Percentiles rank a stretch among this genome's conserved stretches.
Evolutionary conservation across 1,140 invertebrate genomes (phyloP).

Genomic region (Callitettix versicolor): DNA sequence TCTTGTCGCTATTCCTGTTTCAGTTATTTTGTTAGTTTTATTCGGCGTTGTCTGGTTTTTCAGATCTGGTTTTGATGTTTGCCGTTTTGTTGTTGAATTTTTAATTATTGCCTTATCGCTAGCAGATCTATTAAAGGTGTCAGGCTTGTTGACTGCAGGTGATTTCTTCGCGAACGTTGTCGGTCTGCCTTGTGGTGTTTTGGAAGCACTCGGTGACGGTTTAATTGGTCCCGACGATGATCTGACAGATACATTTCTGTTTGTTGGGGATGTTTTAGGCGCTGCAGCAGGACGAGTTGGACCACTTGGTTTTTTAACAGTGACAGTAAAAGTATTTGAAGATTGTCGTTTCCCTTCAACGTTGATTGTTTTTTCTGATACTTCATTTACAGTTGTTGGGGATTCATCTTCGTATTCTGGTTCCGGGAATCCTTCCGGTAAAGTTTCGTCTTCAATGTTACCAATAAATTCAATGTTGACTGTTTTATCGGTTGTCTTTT

Average conservation of each 20-base stretch:
- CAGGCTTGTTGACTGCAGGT: neutral
- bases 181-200: neutral
- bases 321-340: neutral
- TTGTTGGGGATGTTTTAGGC: neutral
- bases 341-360: neutral
- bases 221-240: slow-evolving; percentile 1
- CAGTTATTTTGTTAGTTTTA: slow-evolving; percentile 1
- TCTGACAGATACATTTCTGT: neutral
- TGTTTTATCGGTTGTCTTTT: slow-evolving; percentile 7
- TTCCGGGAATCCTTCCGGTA: slow-evolving; percentile 28
- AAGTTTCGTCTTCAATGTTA: slow-evolving; percentile 26
- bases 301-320: slow-evolving; percentile 8
- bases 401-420: slow-evolving; percentile 18
- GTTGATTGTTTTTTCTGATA: slow-evolving; percentile 3
- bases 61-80: slow-evolving; percentile 10
- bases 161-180: slow-evolving; percentile 1
- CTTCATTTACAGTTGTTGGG: neutral
- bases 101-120: slow-evolving; percentile 15
- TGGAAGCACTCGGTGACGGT: slow-evolving; percentile 1
- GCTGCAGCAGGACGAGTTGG: neutral
- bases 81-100: neutral
- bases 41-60: slow-evolving; percentile 1
- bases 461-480: slow-evolving; percentile 12
- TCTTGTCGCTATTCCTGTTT: slow-evolving; percentile 9
- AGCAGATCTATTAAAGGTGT: slow-evolving; percentile 2